Conservation (phyloP, 2,113 vertebrate genomes). For the Chionis minor region DNA sequence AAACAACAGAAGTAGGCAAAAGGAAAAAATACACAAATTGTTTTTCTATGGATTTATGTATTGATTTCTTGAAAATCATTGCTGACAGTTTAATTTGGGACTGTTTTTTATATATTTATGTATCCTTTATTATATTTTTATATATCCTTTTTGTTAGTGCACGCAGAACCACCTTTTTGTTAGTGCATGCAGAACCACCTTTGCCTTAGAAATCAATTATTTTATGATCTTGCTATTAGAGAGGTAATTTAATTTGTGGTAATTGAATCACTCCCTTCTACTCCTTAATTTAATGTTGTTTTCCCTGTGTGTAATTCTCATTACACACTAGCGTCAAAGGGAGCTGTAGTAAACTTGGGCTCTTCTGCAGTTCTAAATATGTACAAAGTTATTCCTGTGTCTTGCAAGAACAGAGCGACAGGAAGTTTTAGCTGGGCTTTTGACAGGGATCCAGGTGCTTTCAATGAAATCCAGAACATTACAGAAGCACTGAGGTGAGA, state of each 20-base stretch:
- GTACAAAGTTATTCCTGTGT: neutral
- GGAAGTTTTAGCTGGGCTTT: neutral
- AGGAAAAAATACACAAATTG: neutral
- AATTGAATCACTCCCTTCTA: neutral
- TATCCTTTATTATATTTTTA: neutral
- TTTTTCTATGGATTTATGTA: neutral
- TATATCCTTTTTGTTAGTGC: neutral
- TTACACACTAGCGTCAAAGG: neutral
- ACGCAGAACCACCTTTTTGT: neutral
- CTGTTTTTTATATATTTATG: neutral
- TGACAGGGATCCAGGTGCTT: fast-evolving
- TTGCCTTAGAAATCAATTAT: neutral
- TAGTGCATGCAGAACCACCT: neutral
- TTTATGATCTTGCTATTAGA: neutral
- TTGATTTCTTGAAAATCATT: neutral
- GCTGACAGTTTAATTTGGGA: neutral
- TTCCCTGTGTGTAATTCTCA: neutral
- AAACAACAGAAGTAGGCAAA: neutral
- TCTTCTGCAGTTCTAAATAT: neutral
- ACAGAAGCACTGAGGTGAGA: neutral
- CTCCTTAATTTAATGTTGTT: neutral
- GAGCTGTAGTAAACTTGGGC: fast-evolving
- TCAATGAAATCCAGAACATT: neutral
- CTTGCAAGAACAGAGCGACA: neutral
- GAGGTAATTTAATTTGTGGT: neutral